Evolutionary conservation across 2,888 invertebrate genomes (phyloP), one percentile per base, ranked within the genome.

Genomic region (Helleia helle): DNA sequence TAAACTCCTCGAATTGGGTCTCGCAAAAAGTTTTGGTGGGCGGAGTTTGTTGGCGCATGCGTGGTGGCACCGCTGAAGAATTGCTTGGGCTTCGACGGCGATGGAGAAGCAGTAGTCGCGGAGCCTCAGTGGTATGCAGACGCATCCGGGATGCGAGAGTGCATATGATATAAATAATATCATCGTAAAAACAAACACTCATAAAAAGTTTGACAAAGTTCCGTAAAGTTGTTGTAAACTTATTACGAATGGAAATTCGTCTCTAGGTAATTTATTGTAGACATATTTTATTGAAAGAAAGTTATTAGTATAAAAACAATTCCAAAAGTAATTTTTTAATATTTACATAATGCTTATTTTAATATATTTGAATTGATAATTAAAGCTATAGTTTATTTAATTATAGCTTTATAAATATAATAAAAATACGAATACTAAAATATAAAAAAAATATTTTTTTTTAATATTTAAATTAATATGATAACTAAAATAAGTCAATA

Each of bases 31-130:
- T 75, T 83, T 77, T 61, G 25, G 47, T 46, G 55, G 83, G 83
- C 58, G 83, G 80, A 50, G 71, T 44, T 47, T 59, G 25, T 13
- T 9, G 40, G 58, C 74, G 79, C 81, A 66, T 62, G 81, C 83
- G 81, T 47, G 5, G 25, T 58, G 4, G 6, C 1, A 1, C 3
- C 53, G 70, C 74, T 46, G 76, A 81, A 81, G 80, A 83, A 52
- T 54, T 81, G 76, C 68, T 76, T 67, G 58, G 49, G 58, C 58
- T 58, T 59, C 68, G 62, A 55, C 68, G 60, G 49, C 67, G 51
- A 59, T 52, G 54, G 69, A 64, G 62, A 55, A 66, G 56, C 69
- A 84, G 81, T 83, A 58, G 59, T 64, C 79, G 77, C 83, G 81
- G 53, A 53, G 58, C 59, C 68, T 51, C 57, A 59, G 73, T 59